phyloP scores from a whole-genome alignment of 2,113 vertebrate genomes.

The Onychorhynchus coronatus region DNA sequence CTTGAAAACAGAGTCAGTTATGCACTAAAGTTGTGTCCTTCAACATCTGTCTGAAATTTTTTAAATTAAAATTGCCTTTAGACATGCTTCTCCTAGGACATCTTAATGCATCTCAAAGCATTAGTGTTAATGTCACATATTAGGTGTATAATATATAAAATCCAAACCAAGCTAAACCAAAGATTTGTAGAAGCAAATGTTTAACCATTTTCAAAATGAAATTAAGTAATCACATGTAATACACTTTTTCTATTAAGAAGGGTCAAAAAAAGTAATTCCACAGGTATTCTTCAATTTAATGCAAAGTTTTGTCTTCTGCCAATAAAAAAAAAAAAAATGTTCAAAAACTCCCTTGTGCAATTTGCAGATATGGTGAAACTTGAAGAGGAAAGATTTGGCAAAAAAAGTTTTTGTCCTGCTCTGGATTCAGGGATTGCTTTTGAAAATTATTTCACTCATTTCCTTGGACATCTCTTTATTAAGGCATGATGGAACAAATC shows the following conservation, averaged over 20 bases:
- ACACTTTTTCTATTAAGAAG: neutral
- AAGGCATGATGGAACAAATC: neutral
- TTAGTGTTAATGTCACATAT: neutral
- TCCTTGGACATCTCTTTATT: neutral
- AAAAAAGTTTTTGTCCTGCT: neutral
- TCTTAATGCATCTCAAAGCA: neutral
- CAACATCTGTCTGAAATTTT: neutral
- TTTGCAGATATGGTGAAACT: neutral
- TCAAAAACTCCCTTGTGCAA: neutral
- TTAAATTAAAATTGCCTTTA: neutral
- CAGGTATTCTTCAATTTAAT: neutral
- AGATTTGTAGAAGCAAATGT: neutral
- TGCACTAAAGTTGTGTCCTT: neutral
- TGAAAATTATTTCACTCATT: neutral
- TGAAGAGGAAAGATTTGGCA: neutral
- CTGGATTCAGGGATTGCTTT: neutral
- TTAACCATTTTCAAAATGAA: neutral
- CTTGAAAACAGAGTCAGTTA: neutral
- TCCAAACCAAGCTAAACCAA: neutral
- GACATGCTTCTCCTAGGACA: neutral
- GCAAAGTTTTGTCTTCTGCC: neutral
- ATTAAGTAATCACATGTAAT: neutral
- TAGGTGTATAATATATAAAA: neutral
- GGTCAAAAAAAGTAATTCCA: neutral
- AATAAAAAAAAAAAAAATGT: neutral